Evolutionary conservation across 2,888 invertebrate genomes (phyloP), one percentile per base, ranked within the genome.

Genomic region (Agrochola litura): DNA sequence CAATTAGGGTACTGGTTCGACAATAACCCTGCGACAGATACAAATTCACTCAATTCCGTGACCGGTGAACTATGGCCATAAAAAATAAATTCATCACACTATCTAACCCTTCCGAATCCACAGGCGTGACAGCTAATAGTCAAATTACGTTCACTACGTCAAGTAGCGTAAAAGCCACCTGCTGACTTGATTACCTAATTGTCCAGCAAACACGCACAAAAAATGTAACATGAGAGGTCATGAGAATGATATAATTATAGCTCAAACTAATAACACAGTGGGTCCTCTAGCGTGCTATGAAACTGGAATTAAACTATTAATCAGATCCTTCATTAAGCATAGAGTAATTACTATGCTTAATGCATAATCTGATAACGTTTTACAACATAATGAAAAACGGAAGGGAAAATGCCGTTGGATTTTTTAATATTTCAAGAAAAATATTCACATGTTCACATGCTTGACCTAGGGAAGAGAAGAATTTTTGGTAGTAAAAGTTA

Each of bases 131-230:
- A 65, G 56, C 14, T 68, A 80, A 80, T 66, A 73, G 67, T 61
- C 61, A 83, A 73, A 82, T 84, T 77, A 75, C 49, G 60, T 22
- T 56, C 46, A 77, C 60, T 30, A 61, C 63, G 25, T 61, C 73
- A 77, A 84, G 75, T 58, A 74, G 76, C 73, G 82, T 83, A 25
- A 72, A 82, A 58, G 63, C 65, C 82, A 84, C 86, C 83, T 82
- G 82, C 85, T 82, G 61, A 46, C 25, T 83, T 85, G 75, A 75
- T 86, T 75, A 83, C 74, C 76, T 79, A 85, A 84, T 79, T 77
- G 69, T 72, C 43, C 72, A 58, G 49, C 65, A 70, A 87, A 85
- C 87, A 87, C 87, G 85, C 83, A 79, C 79, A 76, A 73, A 79
- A 66, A 77, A 58, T 64, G 70, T 76, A 77, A 85, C 73, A 66